These are phyloP conservation scores for Edolisoma coerulescens DNA, from an alignment of 2,113 vertebrate species.

Conservation along the genomic window DNA sequence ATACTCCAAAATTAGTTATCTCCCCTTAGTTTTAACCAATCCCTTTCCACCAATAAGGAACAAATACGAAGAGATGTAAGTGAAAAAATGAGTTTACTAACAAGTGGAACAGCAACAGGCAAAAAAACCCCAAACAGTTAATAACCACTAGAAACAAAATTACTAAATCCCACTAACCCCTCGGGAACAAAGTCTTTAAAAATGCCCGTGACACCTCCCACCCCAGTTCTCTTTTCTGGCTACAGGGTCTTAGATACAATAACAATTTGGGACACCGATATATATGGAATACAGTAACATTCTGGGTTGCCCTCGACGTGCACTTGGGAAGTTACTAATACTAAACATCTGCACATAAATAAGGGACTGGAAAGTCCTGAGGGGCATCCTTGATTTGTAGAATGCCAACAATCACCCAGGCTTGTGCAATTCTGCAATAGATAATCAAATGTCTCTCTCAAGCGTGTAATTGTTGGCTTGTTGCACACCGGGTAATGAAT, in stretches of 20 bases:
- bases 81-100: not conserved
- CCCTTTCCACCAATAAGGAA: not conserved
- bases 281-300: not conserved
- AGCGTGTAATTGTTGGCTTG: not conserved
- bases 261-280: not conserved
- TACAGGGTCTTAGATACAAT: not conserved
- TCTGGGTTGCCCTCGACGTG: not conserved
- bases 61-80: not conserved
- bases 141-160: not conserved
- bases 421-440: not conserved
- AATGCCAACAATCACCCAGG: not conserved
- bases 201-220: accelerated
- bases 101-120: not conserved
- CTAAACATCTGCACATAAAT: not conserved
- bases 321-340: not conserved
- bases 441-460: not conserved
- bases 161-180: not conserved
- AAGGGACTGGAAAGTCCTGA: not conserved
- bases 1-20: not conserved
- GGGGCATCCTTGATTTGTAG: not conserved
- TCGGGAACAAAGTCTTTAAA: not conserved
- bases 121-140: not conserved
- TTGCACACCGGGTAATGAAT: not conserved
- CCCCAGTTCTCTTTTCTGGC: accelerated
- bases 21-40: not conserved